Base-by-base conservation (phyloP, 2,888 invertebrate genomes). In the Eristalis arbustorum region DNA sequence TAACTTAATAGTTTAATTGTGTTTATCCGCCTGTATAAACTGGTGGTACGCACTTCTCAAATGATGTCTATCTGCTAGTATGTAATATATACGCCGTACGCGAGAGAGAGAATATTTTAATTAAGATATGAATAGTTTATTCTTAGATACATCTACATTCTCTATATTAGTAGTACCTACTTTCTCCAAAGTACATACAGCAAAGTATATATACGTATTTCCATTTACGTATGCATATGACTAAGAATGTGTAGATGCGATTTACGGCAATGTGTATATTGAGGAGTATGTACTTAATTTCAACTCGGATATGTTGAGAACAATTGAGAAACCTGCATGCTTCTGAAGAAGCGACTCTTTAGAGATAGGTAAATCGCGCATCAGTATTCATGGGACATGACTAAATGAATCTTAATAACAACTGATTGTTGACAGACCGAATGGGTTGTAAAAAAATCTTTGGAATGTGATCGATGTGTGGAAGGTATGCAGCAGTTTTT, bases 1-100 rank as follows among this genome's bases (percentile, higher is more conserved):
- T 79, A 87, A 79, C 82, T 87, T 87, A 83, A 87, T 83, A 87
- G 83, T 83, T 87, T 87, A 87, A 87, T 87, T 87, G 87, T 83
- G 87, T 74, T 72, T 87, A 87, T 87, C 87, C 87, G 87, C 87
- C 83, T 75, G 66, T 83, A 78, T 62, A 42, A 82, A 64, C 69
- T 69, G 62, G 77, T 69, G 73, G 59, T 72, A 84, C 76, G 80
- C 67, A 81, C 59, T 72, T 72, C 59, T 84, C 57, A 77, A 57
- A 71, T 62, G 34, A 76, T 59, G 68, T 25, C 22, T 49, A 56
- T 56, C 63, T 57, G 34, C 62, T 69, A 69, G 64, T 69, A 69
- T 57, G 61, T 49, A 6, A 25, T 25, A 25, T 25, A 25, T 25
- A 25, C 25, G 25, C 22, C 4, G 18, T 69, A 37, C 5, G n/a